Percentiles rank a stretch among this genome's conserved stretches.
phyloP scores from a whole-genome alignment of 2,113 vertebrate species.

The Pycnonotus jocosus region DNA sequence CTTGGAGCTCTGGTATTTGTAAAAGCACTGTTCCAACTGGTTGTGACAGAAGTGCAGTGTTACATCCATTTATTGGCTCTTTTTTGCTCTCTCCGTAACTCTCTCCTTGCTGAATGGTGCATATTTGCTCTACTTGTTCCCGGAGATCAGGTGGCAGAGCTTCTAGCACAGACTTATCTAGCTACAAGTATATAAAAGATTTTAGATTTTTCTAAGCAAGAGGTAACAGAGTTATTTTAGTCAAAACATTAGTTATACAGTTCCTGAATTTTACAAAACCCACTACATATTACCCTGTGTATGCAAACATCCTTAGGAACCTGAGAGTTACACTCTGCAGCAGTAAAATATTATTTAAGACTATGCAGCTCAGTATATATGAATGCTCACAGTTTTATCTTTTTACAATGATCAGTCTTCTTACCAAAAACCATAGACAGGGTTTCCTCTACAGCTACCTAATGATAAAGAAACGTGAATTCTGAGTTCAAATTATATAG shows the following conservation, averaged over 20 bases:
- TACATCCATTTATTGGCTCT: slow-evolving; percentile 66
- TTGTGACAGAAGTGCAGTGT: slow-evolving; percentile 55
- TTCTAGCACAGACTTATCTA: slow-evolving; percentile 90
- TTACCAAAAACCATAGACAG: background rate
- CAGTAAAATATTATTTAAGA: background rate
- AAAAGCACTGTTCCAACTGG: slow-evolving; percentile 80
- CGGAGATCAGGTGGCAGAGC: slow-evolving; percentile 88
- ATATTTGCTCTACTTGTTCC: slow-evolving; percentile 87
- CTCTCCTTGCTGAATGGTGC: slow-evolving; percentile 68
- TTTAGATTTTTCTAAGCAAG: background rate
- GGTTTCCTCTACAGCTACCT: background rate
- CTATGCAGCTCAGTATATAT: background rate
- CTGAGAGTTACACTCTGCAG: background rate
- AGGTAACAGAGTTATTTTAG: background rate
- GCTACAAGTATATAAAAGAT: slow-evolving; percentile 60
- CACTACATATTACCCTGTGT: accelerated
- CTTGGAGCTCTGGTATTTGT: slow-evolving; percentile 86
- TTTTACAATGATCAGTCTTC: background rate
- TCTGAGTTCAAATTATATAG: background rate
- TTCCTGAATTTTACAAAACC: background rate
- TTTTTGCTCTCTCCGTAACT: slow-evolving; percentile 38
- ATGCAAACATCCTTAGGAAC: background rate
- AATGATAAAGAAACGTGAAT: background rate
- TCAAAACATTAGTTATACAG: background rate
- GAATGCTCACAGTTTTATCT: background rate